Base-by-base conservation (phyloP, 2,113 vertebrate species). In the Hippopotamus amphibius region DNA sequence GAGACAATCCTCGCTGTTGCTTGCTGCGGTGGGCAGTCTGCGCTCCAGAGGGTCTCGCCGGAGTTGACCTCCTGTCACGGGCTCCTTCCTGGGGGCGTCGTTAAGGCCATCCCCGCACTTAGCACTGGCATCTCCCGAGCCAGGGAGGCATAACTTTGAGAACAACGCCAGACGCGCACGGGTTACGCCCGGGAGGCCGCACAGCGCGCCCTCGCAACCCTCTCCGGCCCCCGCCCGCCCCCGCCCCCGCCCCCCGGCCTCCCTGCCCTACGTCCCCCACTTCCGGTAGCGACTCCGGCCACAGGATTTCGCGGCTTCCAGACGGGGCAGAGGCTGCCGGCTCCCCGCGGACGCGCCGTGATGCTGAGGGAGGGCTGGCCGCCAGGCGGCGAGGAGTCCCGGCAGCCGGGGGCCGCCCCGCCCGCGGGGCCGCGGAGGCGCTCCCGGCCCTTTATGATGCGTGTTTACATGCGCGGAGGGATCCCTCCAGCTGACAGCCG, bases 391-490 rank as follows among this genome's bases (percentile, higher is more conserved):
- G 14, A 86, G 46, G n/a, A 61, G 80, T 46, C 71, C 0, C 5
- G 59, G 26, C 37, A 37, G 37, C 37, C 37, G 21, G 37, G 37
- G 24, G n/a, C 15, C 28, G 16, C 88, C 6, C 19, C 21, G 21
- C 1, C 33, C 77, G 19, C 33, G 33, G 19, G 33, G 33, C 14
- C 21, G 50, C 77, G 33, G 50, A 15, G 77, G 53, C 53, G 53
- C 77, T 37, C 63, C 7, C 53, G 41, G 91, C 96, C 97, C 98
- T 98, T 98, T 98, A 98, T 95, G 96, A 90, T 97, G 98, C 98
- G 93, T 99, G 98, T 99, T 99, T 99, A 99, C 98, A 99, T 99
- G 98, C 87, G 98, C 98, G 98, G 98, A 99, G 94, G 97, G 97
- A 98, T 98, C 98, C 74, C 10, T 28, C 4, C 98, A 99, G 98